Evolutionary conservation across 2,113 vertebrate genomes (phyloP), one percentile per base, ranked within the genome.

Genomic region (Chelonoidis abingdonii): DNA sequence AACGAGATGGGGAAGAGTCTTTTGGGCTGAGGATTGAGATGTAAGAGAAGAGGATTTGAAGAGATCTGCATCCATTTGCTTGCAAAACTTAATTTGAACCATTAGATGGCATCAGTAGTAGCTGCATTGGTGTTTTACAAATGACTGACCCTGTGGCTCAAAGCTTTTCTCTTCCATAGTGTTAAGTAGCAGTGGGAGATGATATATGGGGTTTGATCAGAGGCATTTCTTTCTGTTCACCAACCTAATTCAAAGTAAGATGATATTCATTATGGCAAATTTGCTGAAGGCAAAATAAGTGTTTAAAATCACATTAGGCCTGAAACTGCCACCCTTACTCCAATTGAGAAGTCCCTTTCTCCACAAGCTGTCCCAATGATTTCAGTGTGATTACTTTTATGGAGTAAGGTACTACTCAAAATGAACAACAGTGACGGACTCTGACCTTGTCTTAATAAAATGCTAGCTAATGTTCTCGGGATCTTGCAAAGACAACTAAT

Each of bases 91-190:
- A 59, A 50, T 38, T 35, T 35, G 25, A 13, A 29, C 62, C 80
- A 87, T 41, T 84, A 89, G 78, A 8, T 57, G 78, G 78, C 86
- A 79, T 47, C 93, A 92, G 80, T 57, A 94, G 50, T 86, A 86
- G 50, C 14, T 95, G 52, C 76, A 2, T 0, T 24, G 29, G 38
- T 54, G 25, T 29, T 41, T 17, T n/a, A 41, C 13, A 19, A 82
- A 25, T 52, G 5, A 54, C 65, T n/a, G 65, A 38, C 17, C 4
- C 65, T 65, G 16, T 41, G 72, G n/a, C 38, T 75, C n/a, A 41
- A 82, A 56, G 54, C 38, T n/a, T 27, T 69, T 84, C 56, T 76
- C 22, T 83, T 53, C 78, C 50, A 4, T 0, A 52, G 2, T 1
- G 2, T 79, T 59, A 69, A 49, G 29, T 38, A 80, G 24, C 35